Evolutionary conservation across 2,113 vertebrate species (phyloP).

Genomic region (Cyphomyrus plagiostoma): DNA sequence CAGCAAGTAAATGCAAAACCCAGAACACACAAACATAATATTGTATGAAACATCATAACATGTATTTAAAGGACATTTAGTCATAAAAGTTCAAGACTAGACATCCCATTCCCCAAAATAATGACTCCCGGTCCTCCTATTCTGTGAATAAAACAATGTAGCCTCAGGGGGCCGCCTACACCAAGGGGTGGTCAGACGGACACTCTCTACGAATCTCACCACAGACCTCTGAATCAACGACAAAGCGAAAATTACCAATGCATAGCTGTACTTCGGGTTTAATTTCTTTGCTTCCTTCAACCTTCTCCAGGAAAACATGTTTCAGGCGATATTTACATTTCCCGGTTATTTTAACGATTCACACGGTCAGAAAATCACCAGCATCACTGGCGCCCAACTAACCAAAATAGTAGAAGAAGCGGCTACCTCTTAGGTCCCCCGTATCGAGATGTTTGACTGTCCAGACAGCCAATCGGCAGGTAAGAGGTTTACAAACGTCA

Average conservation of each 20-base stretch:
- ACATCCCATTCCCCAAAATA: background rate
- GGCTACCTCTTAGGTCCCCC: background rate
- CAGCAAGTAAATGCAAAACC: background rate
- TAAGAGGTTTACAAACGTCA: background rate
- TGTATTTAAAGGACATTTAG: background rate
- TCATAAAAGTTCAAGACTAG: background rate
- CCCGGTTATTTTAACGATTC: background rate
- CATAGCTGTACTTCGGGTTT: conserved; percentile 1
- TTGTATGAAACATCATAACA: background rate
- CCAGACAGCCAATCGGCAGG: background rate
- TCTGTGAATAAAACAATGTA: background rate
- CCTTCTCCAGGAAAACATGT: conserved; percentile 14
- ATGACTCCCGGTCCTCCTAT: background rate
- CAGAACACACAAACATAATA: background rate
- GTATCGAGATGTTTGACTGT: background rate
- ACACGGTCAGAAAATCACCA: background rate
- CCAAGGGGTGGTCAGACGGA: background rate
- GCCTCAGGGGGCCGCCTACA: background rate
- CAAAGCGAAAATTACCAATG: conserved; percentile 9
- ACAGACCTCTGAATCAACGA: background rate
- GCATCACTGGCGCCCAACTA: background rate
- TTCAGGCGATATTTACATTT: conserved; percentile 5
- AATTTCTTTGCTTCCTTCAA: background rate
- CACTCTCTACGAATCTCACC: background rate
- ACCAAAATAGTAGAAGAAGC: background rate